Conservation (phyloP, 2,888 invertebrate genomes). For the Chouioia cunea region DNA sequence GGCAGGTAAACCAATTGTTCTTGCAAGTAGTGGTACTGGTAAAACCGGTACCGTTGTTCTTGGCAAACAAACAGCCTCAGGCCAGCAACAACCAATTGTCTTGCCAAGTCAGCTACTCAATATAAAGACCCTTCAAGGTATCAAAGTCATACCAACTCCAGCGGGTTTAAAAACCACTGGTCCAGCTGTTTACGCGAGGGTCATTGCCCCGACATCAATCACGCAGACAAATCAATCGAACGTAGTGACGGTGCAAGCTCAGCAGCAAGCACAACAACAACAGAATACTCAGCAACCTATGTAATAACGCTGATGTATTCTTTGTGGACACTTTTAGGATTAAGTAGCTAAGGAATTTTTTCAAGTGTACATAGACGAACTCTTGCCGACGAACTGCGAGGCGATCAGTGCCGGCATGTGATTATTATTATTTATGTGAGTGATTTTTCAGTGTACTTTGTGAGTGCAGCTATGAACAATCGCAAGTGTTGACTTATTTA, state of each 20-base stretch:
- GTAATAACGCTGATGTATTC: neutral
- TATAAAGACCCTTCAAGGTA: constrained; percentile 64
- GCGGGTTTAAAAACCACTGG: constrained; percentile 65
- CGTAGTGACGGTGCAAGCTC: neutral
- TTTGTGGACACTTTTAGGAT: neutral
- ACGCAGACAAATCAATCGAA: constrained; percentile 41
- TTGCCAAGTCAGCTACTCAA: constrained; percentile 65
- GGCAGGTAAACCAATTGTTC: constrained; percentile 65
- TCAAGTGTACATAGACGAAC: constrained; percentile 30
- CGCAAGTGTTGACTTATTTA: neutral
- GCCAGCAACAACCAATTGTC: constrained; percentile 63
- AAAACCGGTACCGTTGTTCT: constrained; percentile 63
- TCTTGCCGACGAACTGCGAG: constrained; percentile 23
- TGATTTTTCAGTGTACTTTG: constrained; percentile 6
- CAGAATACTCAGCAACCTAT: neutral
- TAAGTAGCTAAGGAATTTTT: constrained; percentile 15
- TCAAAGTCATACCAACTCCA: constrained; percentile 66
- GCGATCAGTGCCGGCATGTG: constrained; percentile 34
- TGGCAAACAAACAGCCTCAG: constrained; percentile 56
- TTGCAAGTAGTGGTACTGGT: constrained; percentile 64
- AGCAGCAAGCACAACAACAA: neutral
- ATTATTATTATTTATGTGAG: constrained; percentile 8
- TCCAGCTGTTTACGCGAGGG: constrained; percentile 65
- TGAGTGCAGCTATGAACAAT: constrained; percentile 19
- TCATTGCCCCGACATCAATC: constrained; percentile 65